Evolutionary conservation across 1,140 invertebrate species (phyloP), one percentile per base, ranked within the genome.

Genomic region (Drosophila nigromelanica): DNA sequence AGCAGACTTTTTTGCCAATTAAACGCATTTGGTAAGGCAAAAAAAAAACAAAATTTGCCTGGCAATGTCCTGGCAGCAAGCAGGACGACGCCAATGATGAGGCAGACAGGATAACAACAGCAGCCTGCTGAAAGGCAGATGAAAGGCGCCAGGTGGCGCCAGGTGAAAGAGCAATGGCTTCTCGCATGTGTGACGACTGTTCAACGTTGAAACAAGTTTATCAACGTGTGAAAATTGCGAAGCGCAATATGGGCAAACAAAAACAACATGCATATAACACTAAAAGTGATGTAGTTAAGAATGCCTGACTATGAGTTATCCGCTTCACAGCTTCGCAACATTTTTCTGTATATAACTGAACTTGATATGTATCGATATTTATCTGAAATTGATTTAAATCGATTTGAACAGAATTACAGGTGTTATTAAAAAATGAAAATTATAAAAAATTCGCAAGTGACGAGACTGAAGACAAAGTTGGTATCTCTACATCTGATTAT

Each of bases 151-250:
- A n/a, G 21, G 14, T 4, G 12, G 39, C 27, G 21, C 10, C 24
- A 33, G 33, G 15, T 10, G 33, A 35, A 35, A 7, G 7, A 5
- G 27, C 27, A 27, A 6, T 27, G 5, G 27, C 10, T 33, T 50
- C 45, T 30, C 60, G 21, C 21, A 52, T 42, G 15, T 48, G 37
- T 66, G 42, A 59, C 55, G 56, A 51, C 69, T 76, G 81, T 61
- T 67, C 73, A 68, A 68, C 70, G 70, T 56, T 76, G 75, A 87
- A 83, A 83, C 76, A 89, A 87, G 83, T 89, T 87, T 89, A 87
- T 87, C 83, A 89, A 83, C 73, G 76, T 89, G 85, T 89, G 83
- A 89, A 89, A 89, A 89, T 78, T 76, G 73, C 71, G 59, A 78
- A 74, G 70, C 74, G 67, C 81, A 78, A 81, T 68, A 86, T 80